Base-by-base conservation (phyloP, 2,888 invertebrate genomes). In the Drosophila imparisetae region DNA sequence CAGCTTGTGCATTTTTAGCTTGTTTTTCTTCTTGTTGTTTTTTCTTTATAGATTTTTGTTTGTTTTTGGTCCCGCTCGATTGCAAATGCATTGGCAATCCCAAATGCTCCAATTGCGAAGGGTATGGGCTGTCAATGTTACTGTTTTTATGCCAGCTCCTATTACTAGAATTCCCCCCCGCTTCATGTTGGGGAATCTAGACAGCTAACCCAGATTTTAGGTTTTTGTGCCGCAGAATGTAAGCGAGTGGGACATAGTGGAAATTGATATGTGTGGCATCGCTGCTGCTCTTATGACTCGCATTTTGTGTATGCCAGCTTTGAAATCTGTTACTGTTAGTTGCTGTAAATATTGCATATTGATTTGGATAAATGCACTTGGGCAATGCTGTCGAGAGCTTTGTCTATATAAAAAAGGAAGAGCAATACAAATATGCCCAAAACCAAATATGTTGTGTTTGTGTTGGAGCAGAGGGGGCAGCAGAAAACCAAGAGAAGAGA, bases 121-220 rank as follows among this genome's bases (percentile, higher is more conserved):
- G 61, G 59, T 64, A 74, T 53, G 75, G 59, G 30, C 71, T 62
- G 65, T 68, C 78, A 65, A 79, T 75, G 42, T 66, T 29, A 34
- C 50, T 48, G 61, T 63, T 64, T 42, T 21, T 6, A 42, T 42
- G 42, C 42, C 42, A 27, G 24, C 45, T 45, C 21, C 15, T 1
- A 8, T 45, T 45, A 27, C 24, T 24, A 24, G 45, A 24, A 15
- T 45, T 15, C 55, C 45, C 42, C 38, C 36, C 24, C 48, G 50
- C 21, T 50, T 62, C 40, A 30, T 55, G 57, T 54, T 18, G 63
- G 55, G 27, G 48, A 67, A 67, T 76, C 90, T 76, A 72, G 69
- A 82, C 89, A 84, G 81, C 85, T 89, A 89, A 90, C 86, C 86
- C 72, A 90, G 90, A 81, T 86, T 86, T 86, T 66, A 63, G 83